Conservation (phyloP, 2,797 vertebrate species). For the Sebastes oblongus region DNA sequence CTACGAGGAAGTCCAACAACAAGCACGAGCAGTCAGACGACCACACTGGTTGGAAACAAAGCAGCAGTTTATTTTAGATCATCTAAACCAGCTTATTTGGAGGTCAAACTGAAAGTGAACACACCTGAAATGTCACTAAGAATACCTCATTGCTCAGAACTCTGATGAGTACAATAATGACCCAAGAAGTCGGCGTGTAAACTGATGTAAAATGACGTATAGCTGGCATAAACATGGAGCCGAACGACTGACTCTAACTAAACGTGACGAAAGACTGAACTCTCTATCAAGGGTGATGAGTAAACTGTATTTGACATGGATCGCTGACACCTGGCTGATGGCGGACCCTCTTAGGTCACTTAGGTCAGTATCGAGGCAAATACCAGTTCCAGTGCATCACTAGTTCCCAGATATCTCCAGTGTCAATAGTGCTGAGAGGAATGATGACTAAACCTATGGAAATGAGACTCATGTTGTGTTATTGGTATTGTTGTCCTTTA, state of each 20-base stretch:
- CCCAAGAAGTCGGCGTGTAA: neutral
- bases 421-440: neutral
- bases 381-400: neutral
- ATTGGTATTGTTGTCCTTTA: too few relatives aligned
- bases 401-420: neutral
- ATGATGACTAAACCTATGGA: too few relatives aligned
- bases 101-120: neutral
- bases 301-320: neutral
- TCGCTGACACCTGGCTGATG: neutral
- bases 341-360: neutral
- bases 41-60: neutral
- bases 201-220: neutral
- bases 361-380: neutral
- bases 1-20: neutral
- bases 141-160: neutral
- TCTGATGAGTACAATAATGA: neutral
- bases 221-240: too few relatives aligned
- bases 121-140: neutral
- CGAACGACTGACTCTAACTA: too few relatives aligned
- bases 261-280: neutral
- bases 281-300: neutral
- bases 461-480: too few relatives aligned
- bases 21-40: neutral
- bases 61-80: neutral
- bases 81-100: neutral